phyloP scores from a whole-genome alignment of 1,140 invertebrate species.

The Drosophila melanogaster region DNA sequence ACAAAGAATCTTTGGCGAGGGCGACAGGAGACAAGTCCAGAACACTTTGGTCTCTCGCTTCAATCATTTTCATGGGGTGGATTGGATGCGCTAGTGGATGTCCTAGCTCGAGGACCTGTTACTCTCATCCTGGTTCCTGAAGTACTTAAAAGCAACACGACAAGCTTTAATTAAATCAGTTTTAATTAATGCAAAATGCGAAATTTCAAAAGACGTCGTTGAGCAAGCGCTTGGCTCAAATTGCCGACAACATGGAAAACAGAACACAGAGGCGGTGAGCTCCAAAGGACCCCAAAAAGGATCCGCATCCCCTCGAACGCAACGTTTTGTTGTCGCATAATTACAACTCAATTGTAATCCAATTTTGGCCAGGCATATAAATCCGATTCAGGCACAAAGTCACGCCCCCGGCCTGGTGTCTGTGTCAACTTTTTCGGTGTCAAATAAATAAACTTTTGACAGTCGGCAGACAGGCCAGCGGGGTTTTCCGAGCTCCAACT shows the following conservation, averaged over 20 bases:
- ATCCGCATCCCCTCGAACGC: background rate
- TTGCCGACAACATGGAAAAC: constrained; percentile 51
- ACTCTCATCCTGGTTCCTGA: background rate
- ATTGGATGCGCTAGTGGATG: background rate
- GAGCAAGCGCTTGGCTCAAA: constrained; percentile 11
- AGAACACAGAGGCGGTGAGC: constrained; percentile 4
- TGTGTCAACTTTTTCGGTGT: constrained; percentile 79
- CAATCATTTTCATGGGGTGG: constrained; percentile 19
- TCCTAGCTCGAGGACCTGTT: constrained; percentile 11
- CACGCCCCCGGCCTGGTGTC: constrained; percentile 49
- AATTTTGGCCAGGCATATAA: constrained; percentile 76
- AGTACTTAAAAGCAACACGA: constrained; percentile 75
- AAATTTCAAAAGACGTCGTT: constrained; percentile 72
- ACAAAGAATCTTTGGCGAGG: constrained; percentile 36
- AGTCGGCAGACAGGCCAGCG: constrained; percentile 66
- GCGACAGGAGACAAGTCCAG: constrained; percentile 36
- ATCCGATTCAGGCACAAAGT: constrained; percentile 62
- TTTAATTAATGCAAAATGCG: constrained; percentile 82
- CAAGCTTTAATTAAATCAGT: constrained; percentile 78
- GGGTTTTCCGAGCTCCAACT: constrained; percentile 7
- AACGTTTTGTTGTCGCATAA: constrained; percentile 78
- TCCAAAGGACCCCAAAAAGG: background rate
- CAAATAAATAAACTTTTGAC: constrained; percentile 82
- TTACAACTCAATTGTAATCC: constrained; percentile 83
- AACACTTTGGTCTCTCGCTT: constrained; percentile 52